phyloP scores from a whole-genome alignment of 2,797 vertebrate species.

The Pseudochirops corinnae region DNA sequence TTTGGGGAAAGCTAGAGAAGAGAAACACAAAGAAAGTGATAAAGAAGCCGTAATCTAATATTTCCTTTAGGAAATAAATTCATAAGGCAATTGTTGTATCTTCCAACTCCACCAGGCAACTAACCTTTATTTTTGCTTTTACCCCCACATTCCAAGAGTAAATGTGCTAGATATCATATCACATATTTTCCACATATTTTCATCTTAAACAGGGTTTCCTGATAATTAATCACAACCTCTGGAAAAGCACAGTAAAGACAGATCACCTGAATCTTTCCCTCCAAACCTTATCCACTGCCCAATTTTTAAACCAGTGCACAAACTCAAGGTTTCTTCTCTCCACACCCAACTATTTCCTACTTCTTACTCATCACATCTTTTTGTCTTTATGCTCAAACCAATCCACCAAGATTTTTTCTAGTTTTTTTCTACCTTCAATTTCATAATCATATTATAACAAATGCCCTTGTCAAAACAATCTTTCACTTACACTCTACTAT shows the following conservation, averaged over 20 bases:
- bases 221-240: constrained; percentile 20
- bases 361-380: constrained; percentile 35
- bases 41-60: constrained; percentile 14
- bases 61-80: constrained; percentile 57
- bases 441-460: constrained; percentile 23
- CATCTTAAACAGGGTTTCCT: constrained; percentile 22
- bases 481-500: constrained; percentile 34
- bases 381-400: background rate
- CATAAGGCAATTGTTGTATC: constrained; percentile 33
- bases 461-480: constrained; percentile 38
- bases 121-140: background rate
- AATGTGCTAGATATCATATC: background rate
- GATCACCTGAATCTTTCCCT: constrained; percentile 22
- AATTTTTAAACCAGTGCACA: constrained; percentile 27
- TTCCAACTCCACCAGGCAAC: background rate
- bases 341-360: constrained; percentile 22
- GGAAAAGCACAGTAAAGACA: constrained; percentile 19
- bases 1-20: background rate
- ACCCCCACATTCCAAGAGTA: background rate
- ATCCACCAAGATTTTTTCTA: constrained; percentile 28
- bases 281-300: background rate
- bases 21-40: constrained; percentile 17
- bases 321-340: constrained; percentile 23
- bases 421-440: constrained; percentile 5
- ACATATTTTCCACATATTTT: constrained; percentile 16